These are phyloP conservation scores for Leucophenga varia DNA, from an alignment of 1,140 invertebrate species.

Conservation along the genomic window DNA sequence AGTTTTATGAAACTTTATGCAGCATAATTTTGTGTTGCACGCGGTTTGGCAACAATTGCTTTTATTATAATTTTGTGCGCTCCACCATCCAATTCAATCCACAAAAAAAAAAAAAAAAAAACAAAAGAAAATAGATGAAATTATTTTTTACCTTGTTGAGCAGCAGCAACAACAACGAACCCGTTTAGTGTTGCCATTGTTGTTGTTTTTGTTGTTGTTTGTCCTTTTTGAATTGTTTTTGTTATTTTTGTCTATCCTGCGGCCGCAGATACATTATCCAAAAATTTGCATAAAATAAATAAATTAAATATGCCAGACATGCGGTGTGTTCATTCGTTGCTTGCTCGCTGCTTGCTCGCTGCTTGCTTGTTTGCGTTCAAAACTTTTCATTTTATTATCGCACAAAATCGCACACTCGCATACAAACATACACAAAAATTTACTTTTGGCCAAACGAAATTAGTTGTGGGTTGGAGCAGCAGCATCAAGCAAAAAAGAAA, in stretches of 20 bases:
- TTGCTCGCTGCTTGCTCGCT: background rate
- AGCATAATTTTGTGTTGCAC: conserved; percentile 51
- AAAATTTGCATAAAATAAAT: conserved; percentile 57
- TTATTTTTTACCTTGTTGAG: conserved; percentile 7
- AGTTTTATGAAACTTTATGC: background rate
- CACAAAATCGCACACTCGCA: conserved; percentile 27
- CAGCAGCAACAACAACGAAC: conserved; percentile 20
- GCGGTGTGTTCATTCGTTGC: conserved; percentile 32
- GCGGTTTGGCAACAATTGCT: conserved; percentile 53
- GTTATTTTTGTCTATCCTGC: conserved; percentile 43
- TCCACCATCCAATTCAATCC: too few species aligned
- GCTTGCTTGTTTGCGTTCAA: conserved; percentile 27
- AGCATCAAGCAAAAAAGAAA: conserved; percentile 10
- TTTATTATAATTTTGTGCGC: conserved; percentile 47
- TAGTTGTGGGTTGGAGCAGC: conserved; percentile 8
- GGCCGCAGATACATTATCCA: conserved; percentile 55
- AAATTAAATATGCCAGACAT: conserved; percentile 56
- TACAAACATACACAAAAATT: background rate
- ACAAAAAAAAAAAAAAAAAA: too few species aligned
- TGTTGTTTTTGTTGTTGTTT: conserved; percentile 26
- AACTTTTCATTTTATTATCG: conserved; percentile 52
- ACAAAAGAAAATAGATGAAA: too few species aligned
- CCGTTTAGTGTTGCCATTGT: conserved; percentile 25
- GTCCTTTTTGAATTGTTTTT: background rate
- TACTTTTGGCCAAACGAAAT: background rate